phyloP scores from a whole-genome alignment of 2,113 vertebrate genomes.

The Plecotus auritus region DNA sequence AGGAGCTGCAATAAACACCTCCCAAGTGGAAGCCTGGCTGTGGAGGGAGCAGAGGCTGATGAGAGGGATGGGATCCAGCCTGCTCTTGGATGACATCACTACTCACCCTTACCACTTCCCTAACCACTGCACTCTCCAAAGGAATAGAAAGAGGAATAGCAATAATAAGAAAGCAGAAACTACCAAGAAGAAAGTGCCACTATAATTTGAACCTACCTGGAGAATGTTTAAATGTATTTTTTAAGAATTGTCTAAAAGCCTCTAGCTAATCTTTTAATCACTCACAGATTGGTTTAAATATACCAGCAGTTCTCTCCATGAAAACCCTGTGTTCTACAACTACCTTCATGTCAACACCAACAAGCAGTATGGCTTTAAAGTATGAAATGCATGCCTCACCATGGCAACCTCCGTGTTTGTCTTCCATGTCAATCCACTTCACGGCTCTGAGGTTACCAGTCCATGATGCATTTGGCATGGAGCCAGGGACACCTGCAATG shows the following conservation, averaged over 20 bases:
- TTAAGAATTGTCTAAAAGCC: background rate
- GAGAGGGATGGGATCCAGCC: background rate
- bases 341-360: background rate
- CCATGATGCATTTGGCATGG: constrained; percentile 78
- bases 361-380: background rate
- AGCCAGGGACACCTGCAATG: constrained; percentile 76
- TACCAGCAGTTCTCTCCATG: background rate
- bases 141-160: background rate
- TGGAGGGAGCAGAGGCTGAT: background rate
- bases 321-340: background rate
- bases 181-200: background rate
- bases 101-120: background rate
- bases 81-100: background rate
- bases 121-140: background rate
- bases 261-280: background rate
- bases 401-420: constrained; percentile 76
- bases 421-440: constrained; percentile 80
- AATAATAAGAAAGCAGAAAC: background rate
- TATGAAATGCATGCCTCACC: constrained; percentile 65
- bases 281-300: background rate
- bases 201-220: background rate
- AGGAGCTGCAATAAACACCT: background rate
- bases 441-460: constrained; percentile 76
- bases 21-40: background rate
- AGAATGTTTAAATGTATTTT: background rate